phyloP scores from a whole-genome alignment of 2,888 invertebrate genomes.

The Furcula furcula region DNA sequence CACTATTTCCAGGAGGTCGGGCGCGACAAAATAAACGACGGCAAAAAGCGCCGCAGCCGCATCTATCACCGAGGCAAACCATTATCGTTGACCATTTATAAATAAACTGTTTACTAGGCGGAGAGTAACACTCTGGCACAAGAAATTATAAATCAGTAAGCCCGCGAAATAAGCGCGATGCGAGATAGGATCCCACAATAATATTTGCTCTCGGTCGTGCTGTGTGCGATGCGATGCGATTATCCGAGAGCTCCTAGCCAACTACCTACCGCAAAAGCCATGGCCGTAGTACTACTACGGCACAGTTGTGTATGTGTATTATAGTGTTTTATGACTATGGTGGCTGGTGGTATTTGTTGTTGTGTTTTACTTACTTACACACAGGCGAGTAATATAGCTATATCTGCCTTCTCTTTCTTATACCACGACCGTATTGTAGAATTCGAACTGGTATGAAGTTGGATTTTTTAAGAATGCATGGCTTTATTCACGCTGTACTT shows the following conservation, averaged over 20 bases:
- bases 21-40: conserved; percentile 62
- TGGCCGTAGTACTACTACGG: conserved; percentile 2
- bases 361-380: background rate
- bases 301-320: no score
- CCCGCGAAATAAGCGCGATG: conserved; percentile 26
- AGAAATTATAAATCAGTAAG: conserved; percentile 15
- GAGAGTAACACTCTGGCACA: conserved; percentile 25
- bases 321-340: no score
- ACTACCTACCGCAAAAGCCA: conserved; percentile 27
- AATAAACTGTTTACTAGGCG: conserved; percentile 28
- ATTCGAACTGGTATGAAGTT: no score
- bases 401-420: conserved; percentile 5
- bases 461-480: no score
- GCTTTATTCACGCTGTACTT: no score
- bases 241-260: conserved; percentile 28
- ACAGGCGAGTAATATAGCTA: conserved; percentile 2
- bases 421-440: conserved; percentile 20
- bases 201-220: conserved; percentile 44
- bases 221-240: conserved; percentile 13
- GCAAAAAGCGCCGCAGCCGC: conserved; percentile 63
- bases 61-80: conserved; percentile 55
- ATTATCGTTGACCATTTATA: conserved; percentile 26
- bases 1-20: conserved; percentile 29
- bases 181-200: conserved; percentile 51
- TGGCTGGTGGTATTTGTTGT: no score